phyloP scores from a whole-genome alignment of 2,113 vertebrate species.

The Ictalurus punctatus region DNA sequence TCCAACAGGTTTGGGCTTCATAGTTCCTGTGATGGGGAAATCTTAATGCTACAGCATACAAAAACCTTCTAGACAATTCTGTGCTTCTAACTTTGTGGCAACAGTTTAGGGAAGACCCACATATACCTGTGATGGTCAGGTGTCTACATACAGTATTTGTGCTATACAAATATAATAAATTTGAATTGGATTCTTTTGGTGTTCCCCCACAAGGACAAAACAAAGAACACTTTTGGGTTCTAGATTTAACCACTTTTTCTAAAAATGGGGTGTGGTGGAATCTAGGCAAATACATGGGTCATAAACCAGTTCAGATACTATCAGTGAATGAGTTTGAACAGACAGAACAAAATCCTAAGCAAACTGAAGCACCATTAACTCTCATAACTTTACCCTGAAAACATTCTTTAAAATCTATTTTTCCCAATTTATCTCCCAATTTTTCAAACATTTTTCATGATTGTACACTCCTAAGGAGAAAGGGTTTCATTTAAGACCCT shows the following conservation, averaged over 20 bases:
- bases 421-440: background rate
- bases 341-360: background rate
- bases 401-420: background rate
- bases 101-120: background rate
- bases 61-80: background rate
- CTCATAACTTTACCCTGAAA: background rate
- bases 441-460: background rate
- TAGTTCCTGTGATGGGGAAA: background rate
- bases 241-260: background rate
- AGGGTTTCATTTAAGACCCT: background rate
- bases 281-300: background rate
- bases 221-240: background rate
- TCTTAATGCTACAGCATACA: background rate
- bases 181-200: background rate
- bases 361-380: background rate
- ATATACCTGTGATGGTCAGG: background rate
- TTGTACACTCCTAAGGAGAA: background rate
- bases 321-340: conserved; percentile 19
- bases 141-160: background rate
- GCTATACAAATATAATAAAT: background rate
- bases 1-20: background rate
- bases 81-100: background rate
- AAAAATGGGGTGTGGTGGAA: background rate
- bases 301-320: background rate
- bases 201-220: background rate